A percentile compares a stretch with the other conserved stretches of the same genome.
These are phyloP conservation scores for Pandion haliaetus DNA, from an alignment of 2,113 vertebrate genomes.

Conservation along the genomic window DNA sequence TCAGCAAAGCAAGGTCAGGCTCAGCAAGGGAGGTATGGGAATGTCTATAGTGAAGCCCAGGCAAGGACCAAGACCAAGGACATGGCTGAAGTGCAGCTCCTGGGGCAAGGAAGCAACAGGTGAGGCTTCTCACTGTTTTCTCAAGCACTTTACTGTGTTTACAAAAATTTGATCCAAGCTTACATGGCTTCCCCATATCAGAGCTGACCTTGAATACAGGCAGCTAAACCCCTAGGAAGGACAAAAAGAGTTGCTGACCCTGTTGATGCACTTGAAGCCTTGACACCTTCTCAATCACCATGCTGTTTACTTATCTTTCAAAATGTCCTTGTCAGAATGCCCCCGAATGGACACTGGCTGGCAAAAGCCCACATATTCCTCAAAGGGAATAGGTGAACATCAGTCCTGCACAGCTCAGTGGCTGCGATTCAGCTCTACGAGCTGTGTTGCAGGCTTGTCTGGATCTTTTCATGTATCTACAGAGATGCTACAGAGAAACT, in stretches of 20 bases:
- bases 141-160: not conserved
- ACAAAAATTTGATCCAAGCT: not conserved
- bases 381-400: not conserved
- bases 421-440: not conserved
- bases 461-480: not conserved
- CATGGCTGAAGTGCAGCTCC: not conserved
- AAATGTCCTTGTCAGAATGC: not conserved
- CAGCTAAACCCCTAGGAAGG: not conserved
- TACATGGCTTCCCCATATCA: not conserved
- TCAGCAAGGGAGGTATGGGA: not conserved
- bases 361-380: not conserved
- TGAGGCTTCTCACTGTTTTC: not conserved
- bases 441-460: not conserved
- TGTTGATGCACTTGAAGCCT: not conserved
- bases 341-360: accelerated
- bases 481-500: not conserved
- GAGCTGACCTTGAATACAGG: not conserved
- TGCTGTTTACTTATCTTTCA: not conserved
- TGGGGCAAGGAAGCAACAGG: not conserved
- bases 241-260: not conserved
- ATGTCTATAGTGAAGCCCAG: not conserved
- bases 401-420: not conserved
- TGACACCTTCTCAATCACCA: not conserved
- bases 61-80: not conserved
- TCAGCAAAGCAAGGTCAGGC: not conserved